phyloP scores from a whole-genome alignment of 2,888 invertebrate species.

The Drosophila maculinotata region DNA sequence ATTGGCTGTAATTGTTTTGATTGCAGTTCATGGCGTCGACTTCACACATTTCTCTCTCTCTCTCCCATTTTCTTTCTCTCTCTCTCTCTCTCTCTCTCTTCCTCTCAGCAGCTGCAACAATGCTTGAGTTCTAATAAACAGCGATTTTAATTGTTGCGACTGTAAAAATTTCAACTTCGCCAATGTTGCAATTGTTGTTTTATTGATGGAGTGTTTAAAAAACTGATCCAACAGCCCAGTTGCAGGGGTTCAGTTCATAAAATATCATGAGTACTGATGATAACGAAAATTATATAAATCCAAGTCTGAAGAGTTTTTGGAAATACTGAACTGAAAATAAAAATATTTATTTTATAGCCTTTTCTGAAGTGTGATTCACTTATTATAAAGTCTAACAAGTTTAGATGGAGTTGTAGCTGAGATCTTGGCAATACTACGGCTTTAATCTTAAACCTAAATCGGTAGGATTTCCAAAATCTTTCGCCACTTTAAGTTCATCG shows the following conservation, averaged over 20 bases:
- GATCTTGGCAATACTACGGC: background rate
- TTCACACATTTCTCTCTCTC: slow-evolving; percentile 30
- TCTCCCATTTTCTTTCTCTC: background rate
- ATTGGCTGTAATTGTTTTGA: slow-evolving; percentile 80
- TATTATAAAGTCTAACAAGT: too few relatives aligned
- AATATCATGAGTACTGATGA: background rate
- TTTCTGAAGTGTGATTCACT: too few relatives aligned
- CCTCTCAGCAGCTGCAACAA: slow-evolving; percentile 3
- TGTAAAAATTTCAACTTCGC: slow-evolving; percentile 40
- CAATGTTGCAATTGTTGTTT: slow-evolving; percentile 27
- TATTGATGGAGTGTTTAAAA: slow-evolving; percentile 30
- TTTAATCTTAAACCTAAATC: background rate
- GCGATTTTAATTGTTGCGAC: slow-evolving; percentile 58
- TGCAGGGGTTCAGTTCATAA: slow-evolving; percentile 8
- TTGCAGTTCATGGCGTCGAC: slow-evolving; percentile 75
- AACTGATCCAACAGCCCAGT: background rate
- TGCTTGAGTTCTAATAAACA: slow-evolving; percentile 51
- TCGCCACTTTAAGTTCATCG: background rate
- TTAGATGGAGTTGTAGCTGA: too few relatives aligned
- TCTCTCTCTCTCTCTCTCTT: background rate
- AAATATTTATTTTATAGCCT: too few relatives aligned
- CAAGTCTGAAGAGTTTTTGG: too few relatives aligned
- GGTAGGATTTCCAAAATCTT: background rate
- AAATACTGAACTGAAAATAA: too few relatives aligned
- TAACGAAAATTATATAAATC: background rate